Percentiles rank a stretch among this genome's conserved stretches.
Conservation (phyloP, 2,888 invertebrate species). For the Napeogenes sylphis region DNA sequence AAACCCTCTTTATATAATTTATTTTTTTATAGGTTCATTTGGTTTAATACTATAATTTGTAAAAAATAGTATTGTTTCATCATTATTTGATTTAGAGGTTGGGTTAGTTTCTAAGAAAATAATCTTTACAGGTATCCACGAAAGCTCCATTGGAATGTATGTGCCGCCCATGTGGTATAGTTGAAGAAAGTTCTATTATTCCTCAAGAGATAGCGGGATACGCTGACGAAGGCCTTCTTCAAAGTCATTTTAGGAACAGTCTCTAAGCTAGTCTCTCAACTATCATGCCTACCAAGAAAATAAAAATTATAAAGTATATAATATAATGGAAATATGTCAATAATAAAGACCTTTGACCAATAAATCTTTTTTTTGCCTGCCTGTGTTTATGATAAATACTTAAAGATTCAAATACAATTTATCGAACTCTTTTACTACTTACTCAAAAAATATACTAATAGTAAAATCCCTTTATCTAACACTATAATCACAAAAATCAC, state of each 20-base stretch:
- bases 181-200: constrained; percentile 91
- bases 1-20: background rate
- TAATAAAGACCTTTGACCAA: constrained; percentile 44
- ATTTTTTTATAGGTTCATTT: background rate
- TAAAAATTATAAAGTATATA: constrained; percentile 11
- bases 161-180: constrained; percentile 94
- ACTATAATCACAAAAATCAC: too few relatives aligned
- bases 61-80: too few relatives aligned
- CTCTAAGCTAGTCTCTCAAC: constrained; percentile 53
- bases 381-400: background rate
- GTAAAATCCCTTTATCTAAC: too few relatives aligned
- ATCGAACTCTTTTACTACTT: too few relatives aligned
- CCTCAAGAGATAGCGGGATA: constrained; percentile 94
- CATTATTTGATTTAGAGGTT: too few relatives aligned
- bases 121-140: constrained; percentile 83
- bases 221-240: constrained; percentile 87
- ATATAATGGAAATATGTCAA: constrained; percentile 15
- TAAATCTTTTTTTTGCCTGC: constrained; percentile 12
- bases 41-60: too few relatives aligned
- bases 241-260: constrained; percentile 87
- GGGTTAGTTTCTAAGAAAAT: too few relatives aligned
- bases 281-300: constrained; percentile 1
- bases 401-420: too few relatives aligned
- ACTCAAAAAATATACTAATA: too few relatives aligned
- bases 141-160: constrained; percentile 95